Evolutionary conservation across 1,140 invertebrate genomes (phyloP), one percentile per base, ranked within the genome.

Genomic region (Drosophila pectinifera): DNA sequence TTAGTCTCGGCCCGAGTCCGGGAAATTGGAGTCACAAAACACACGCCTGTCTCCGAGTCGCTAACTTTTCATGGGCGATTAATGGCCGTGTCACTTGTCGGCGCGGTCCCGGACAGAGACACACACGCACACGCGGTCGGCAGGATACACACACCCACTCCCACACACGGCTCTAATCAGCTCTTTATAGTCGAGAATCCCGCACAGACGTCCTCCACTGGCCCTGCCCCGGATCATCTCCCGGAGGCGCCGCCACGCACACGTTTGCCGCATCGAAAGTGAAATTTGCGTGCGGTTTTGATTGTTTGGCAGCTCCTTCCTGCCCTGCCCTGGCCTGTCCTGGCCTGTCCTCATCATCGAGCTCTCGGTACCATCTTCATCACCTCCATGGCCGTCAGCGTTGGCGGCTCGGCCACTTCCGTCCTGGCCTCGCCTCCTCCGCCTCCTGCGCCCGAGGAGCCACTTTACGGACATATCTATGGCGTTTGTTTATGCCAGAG

Each of bases 221-320:
- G 20, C 34, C 3, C 13, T 0, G n/a, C 3, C 24, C 13, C 16
- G 46, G 41, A 65, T 28, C 14, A 46, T 14, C 14, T 22, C 16
- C 18, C 7, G 18, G 8, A 13, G 43, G n/a, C 13, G 20, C 20
- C 5, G 10, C 16, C 36, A 61, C 20, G 42, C 20, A 49, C 51
- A 59, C 53, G 20, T 41, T 22, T 22, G 43, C 16, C 31, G 34
- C 65, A 64, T 39, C 41, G 49, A 70, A 62, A 74, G 70, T 67
- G 70, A 75, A 51, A 56, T 48, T 65, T 46, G 73, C 72, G 54
- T 68, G 73, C 46, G 73, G 48, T 57, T 42, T 67, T 54, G 72
- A 67, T 76, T 75, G 41, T 48, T 70, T 57, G 34, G 26, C 49
- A 22, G 41, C 36, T 18, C 20, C 14, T 22, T 18, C 31, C 11